These are phyloP conservation scores for Macrosteles quadrilineatus DNA, from an alignment of 1,140 invertebrate species.

Conservation along the genomic window DNA sequence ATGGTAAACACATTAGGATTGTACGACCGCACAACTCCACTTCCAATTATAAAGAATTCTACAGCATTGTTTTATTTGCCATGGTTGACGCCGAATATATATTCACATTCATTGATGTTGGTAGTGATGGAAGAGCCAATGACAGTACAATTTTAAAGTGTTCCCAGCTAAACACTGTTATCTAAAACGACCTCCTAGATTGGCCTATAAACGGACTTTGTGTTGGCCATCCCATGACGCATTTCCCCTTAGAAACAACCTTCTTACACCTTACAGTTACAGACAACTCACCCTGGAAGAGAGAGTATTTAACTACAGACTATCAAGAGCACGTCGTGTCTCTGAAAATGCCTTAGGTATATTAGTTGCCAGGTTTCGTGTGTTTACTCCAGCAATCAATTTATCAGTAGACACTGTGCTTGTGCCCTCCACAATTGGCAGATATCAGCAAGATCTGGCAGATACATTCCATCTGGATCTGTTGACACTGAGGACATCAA, in stretches of 20 bases:
- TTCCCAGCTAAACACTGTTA: neutral
- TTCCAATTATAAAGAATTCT: conserved; percentile 51
- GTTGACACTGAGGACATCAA: conserved; percentile 14
- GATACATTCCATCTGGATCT: conserved; percentile 9
- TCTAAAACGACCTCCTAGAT: conserved; percentile 12
- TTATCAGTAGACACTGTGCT: conserved; percentile 17
- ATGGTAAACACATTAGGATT: conserved; percentile 51
- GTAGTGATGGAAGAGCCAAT: conserved; percentile 43
- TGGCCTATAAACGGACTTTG: conserved; percentile 13
- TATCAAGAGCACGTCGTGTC: neutral
- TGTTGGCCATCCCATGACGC: neutral
- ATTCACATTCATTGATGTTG: conserved; percentile 49
- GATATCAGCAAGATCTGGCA: conserved; percentile 18
- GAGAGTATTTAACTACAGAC: neutral
- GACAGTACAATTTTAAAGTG: conserved; percentile 40
- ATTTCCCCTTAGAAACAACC: conserved; percentile 5
- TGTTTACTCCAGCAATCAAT: neutral
- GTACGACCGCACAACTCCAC: conserved; percentile 46
- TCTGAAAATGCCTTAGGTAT: conserved; percentile 3
- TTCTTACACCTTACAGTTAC: conserved; percentile 16
- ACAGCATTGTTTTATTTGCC: conserved; percentile 53
- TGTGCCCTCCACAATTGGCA: conserved; percentile 14
- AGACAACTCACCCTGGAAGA: conserved; percentile 10
- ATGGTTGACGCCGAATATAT: conserved; percentile 53
- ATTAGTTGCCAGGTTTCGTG: conserved; percentile 6